Percentiles rank a stretch among this genome's conserved stretches.
Conservation (phyloP, 2,797 vertebrate species). For the Sphenopsis melanotis region DNA sequence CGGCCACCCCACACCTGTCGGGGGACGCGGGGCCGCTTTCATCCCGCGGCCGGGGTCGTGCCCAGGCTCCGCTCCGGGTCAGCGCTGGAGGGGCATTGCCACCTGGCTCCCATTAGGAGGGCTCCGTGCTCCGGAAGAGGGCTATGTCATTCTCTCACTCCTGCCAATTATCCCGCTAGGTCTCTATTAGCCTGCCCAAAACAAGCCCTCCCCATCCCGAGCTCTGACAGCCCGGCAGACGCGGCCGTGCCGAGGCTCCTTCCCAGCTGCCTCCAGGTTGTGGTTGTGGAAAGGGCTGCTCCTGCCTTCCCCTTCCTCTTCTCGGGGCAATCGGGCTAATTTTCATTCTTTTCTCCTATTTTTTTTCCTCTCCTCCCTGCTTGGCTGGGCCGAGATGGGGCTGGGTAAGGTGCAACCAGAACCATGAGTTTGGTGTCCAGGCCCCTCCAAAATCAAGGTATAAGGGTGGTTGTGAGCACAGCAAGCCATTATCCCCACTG, state of each 20-base stretch:
- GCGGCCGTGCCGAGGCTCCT: neutral
- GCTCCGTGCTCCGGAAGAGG: slow-evolving; percentile 2
- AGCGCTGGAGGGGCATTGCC: slow-evolving; percentile 21
- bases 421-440: rapidly evolving
- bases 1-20: slow-evolving; percentile 16
- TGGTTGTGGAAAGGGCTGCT: neutral
- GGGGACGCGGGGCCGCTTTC: slow-evolving; percentile 8
- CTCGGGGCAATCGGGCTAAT: too few species aligned
- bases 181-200: neutral
- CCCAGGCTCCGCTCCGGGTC: neutral
- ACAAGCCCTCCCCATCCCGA: neutral
- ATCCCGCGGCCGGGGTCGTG: neutral
- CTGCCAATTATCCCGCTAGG: slow-evolving; percentile 33
- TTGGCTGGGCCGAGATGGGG: neutral
- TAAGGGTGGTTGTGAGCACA: rapidly evolving
- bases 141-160: neutral
- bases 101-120: slow-evolving; percentile 61
- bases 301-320: neutral
- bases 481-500: rapidly evolving
- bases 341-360: neutral
- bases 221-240: neutral
- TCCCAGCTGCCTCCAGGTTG: neutral
- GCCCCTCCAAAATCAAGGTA: neutral
- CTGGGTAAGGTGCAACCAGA: neutral
- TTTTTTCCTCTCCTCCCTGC: rapidly evolving